Percentiles rank a stretch among this genome's conserved stretches.
Evolutionary conservation across 2,797 vertebrate species (phyloP).

Genomic region (Rhinoraja longicauda): DNA sequence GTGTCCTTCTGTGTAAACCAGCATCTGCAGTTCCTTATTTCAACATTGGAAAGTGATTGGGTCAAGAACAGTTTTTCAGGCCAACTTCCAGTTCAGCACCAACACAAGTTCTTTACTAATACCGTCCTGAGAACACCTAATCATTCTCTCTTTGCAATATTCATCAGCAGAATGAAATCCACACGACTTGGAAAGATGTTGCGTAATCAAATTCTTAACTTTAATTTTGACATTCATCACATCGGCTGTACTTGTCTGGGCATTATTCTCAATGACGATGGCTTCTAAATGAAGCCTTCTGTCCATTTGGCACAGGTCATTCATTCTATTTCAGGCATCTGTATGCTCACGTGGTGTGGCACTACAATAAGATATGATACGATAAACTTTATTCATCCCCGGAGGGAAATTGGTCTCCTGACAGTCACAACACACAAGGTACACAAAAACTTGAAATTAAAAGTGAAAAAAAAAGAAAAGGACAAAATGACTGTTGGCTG

Average conservation of each 20-base stretch:
- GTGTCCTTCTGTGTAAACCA: no score
- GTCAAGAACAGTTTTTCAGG: neutral
- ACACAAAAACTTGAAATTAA: no score
- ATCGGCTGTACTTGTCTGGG: neutral
- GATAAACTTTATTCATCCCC: no score
- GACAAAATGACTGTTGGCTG: no score
- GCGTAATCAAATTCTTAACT: neutral
- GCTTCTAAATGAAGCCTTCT: neutral
- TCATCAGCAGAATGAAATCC: neutral
- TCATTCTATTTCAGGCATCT: constrained; percentile 21
- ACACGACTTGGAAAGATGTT: neutral
- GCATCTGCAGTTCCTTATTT: no score
- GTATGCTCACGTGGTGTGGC: neutral
- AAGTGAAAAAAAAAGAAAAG: no score
- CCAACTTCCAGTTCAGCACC: neutral
- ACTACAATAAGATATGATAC: neutral
- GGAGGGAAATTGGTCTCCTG: no score
- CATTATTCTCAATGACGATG: constrained; percentile 2
- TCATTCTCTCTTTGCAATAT: neutral
- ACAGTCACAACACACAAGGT: no score
- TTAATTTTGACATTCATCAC: neutral
- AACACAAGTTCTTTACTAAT: neutral
- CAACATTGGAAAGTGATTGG: neutral
- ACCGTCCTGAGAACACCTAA: neutral
- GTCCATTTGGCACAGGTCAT: neutral